Evolutionary conservation across 1,140 invertebrate species (phyloP).

Genomic region (Drosophila yakuba): DNA sequence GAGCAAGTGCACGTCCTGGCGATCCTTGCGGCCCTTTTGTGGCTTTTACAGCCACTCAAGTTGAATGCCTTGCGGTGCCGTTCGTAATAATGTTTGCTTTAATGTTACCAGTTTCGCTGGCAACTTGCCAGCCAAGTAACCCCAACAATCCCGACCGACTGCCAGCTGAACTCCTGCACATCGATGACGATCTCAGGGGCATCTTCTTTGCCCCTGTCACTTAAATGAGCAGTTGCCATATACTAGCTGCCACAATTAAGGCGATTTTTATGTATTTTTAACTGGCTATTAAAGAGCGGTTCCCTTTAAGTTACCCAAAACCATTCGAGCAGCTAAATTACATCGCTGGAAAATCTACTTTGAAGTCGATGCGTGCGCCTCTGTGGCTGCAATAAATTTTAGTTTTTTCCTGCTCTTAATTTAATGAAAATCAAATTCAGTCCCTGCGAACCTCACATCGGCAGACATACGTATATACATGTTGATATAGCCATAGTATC

Average conservation of each 20-base stretch:
- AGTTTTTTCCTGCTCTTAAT: conserved; percentile 25
- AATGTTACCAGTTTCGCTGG: conserved; percentile 58
- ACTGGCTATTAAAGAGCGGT: conserved; percentile 16
- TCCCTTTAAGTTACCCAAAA: conserved; percentile 17
- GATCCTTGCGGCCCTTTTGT: conserved; percentile 40
- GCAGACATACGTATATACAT: not conserved
- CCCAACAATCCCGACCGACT: not conserved
- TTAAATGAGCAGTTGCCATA: conserved; percentile 8
- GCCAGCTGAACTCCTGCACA: conserved; percentile 20
- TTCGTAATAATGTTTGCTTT: conserved; percentile 59
- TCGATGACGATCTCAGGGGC: conserved; percentile 51
- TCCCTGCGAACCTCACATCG: not conserved
- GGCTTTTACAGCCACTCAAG: conserved; percentile 77
- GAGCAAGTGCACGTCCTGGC: conserved; percentile 17
- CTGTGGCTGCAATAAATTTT: conserved; percentile 45
- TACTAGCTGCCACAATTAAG: conserved; percentile 46
- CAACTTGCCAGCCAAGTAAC: conserved; percentile 26
- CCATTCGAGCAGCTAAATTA: conserved; percentile 34
- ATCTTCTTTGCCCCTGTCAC: conserved; percentile 14
- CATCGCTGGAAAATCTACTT: conserved; percentile 62
- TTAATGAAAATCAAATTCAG: conserved; percentile 72
- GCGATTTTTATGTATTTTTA: conserved; percentile 49
- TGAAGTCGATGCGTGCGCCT: conserved; percentile 54
- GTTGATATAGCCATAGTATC: not conserved
- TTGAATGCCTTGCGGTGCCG: conserved; percentile 68